Base-by-base conservation (phyloP, 1,140 invertebrate genomes). In the Drosophila auraria region DNA sequence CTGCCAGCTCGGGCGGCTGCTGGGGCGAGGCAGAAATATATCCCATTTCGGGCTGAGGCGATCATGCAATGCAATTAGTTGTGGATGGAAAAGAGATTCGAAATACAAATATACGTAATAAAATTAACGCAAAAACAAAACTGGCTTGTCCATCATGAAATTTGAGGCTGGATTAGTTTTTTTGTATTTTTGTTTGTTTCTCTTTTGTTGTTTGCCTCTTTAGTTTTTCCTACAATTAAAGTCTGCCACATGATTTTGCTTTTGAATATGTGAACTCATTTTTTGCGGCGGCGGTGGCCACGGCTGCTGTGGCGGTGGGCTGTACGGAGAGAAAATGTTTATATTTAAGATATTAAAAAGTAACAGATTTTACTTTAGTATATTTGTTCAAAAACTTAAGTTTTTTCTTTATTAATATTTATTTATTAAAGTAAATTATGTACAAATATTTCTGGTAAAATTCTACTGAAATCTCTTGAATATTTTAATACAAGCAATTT, bases 31-130 rank as follows among this genome's bases (percentile, higher is more conserved):
- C 62, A 15, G 30, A 57, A 57, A 40, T 54, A 77, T 70, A 51
- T 78, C 60, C 82, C 78, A 81, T 78, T 68, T 56, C 38, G 50
- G 79, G 51, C 78, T 33, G 8, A 33, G 53, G 53, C 54, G 74
- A 90, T 89, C 84, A 89, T 89, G 84, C 84, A 89, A 89, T 62
- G 86, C 78, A 82, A 89, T 89, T 89, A 89, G 82, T 68, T 53
- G 38, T 63, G 57, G 77, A 78, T 61, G 63, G 44, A 78, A 78
- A 69, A 62, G 72, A 74, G 70, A 74, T 69, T 30, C 49, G 36
- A 78, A 70, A 63, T 59, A 63, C 38, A 59, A 53, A 79, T 78
- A 78, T 78, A 78, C 75, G 78, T 78, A 89, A 89, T 73, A 89
- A 82, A 72, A 87, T 83, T 80, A 63, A 75, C 63, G 47, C 54